Evolutionary conservation across 1,140 invertebrate species (phyloP).

Genomic region (Melipona quadrifasciata): DNA sequence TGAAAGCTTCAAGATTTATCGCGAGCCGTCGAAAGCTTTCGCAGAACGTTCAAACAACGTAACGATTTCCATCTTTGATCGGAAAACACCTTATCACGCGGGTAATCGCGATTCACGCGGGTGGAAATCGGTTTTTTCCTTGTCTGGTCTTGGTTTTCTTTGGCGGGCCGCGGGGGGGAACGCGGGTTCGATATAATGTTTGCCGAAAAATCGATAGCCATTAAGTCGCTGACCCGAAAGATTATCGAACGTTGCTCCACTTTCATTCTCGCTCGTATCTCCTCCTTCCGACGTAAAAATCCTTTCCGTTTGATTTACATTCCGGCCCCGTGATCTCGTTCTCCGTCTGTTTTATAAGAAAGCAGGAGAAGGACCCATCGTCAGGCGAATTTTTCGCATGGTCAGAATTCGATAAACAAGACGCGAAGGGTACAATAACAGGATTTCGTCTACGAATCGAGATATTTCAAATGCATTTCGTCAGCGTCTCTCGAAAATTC

Average conservation of each 20-base stretch:
- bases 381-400: constrained; percentile 24
- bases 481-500: not conserved
- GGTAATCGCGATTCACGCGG: not conserved
- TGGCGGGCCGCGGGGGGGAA: not conserved
- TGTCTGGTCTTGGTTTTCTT: not conserved
- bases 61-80: not conserved
- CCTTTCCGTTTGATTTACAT: constrained; percentile 32
- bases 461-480: not conserved
- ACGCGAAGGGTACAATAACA: constrained; percentile 4
- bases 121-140: not conserved
- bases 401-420: not conserved
- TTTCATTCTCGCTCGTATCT: constrained; percentile 28
- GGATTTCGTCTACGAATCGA: not conserved
- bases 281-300: not conserved
- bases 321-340: not conserved
- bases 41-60: not conserved
- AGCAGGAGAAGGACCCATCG: not conserved
- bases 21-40: not conserved
- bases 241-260: constrained; percentile 27
- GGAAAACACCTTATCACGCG: not conserved
- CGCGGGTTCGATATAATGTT: constrained; percentile 31
- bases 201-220: constrained; percentile 23
- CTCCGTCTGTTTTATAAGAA: constrained; percentile 10
- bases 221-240: constrained; percentile 40
- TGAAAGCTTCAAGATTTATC: not conserved